Evolutionary conservation across 2,113 vertebrate genomes (phyloP).

Genomic region (Limanda limanda): DNA sequence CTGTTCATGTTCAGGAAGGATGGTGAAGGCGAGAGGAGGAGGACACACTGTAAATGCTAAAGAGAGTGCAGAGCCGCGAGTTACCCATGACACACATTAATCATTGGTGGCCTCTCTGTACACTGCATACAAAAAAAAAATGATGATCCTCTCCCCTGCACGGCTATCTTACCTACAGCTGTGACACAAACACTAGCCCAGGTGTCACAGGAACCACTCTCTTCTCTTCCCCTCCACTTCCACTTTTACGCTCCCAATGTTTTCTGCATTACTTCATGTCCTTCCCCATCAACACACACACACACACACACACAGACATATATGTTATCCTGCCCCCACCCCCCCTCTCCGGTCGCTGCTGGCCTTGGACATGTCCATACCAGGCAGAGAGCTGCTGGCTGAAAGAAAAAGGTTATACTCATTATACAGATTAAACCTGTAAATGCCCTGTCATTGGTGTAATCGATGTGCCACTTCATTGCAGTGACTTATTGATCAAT

Average conservation of each 20-base stretch:
- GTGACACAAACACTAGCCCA: constrained; percentile 51
- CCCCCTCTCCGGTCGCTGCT: constrained; percentile 23
- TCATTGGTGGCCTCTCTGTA: constrained; percentile 63
- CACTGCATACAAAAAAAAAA: constrained; percentile 56
- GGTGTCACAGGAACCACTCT: constrained; percentile 45
- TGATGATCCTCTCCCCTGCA: constrained; percentile 56
- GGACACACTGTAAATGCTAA: constrained; percentile 70
- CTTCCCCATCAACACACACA: neutral
- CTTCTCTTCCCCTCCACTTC: constrained; percentile 9
- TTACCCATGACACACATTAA: constrained; percentile 75
- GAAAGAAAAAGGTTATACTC: constrained; percentile 80
- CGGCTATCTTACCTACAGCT: constrained; percentile 54
- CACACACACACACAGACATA: neutral
- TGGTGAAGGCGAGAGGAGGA: constrained; percentile 39
- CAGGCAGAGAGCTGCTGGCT: constrained; percentile 64
- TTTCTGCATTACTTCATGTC: constrained; percentile 29
- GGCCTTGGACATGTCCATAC: constrained; percentile 46
- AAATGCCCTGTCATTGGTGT: constrained; percentile 81
- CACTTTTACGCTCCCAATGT: neutral
- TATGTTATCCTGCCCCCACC: constrained; percentile 23
- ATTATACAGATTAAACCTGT: constrained; percentile 86
- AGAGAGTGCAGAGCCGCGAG: constrained; percentile 63
- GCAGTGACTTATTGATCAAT: constrained; percentile 83
- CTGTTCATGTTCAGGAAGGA: constrained; percentile 36
- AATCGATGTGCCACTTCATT: constrained; percentile 85